A percentile compares a stretch with the other conserved stretches of the same genome.
Conservation (phyloP, 2,888 invertebrate genomes). For the Melieria omissa region DNA sequence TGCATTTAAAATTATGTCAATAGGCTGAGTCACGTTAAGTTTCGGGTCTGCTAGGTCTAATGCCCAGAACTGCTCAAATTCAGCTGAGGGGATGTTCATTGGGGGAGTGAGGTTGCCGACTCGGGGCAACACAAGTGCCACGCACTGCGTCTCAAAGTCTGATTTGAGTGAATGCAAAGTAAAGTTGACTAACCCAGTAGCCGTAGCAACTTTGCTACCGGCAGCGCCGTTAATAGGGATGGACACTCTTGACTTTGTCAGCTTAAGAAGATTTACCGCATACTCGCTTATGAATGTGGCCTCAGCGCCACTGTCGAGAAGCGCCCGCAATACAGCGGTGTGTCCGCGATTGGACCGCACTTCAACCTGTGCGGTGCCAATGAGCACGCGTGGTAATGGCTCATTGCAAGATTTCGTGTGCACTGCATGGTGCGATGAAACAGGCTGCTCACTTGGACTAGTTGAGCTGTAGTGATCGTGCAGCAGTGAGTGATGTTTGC, state of each 20-base stretch:
- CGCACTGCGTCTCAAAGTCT: too few species aligned
- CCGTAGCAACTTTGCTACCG: neutral
- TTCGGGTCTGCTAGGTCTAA: too few species aligned
- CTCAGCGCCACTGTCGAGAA: slow-evolving; percentile 24
- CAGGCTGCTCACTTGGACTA: neutral
- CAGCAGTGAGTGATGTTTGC: too few species aligned
- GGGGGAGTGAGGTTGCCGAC: too few species aligned
- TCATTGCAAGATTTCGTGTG: neutral
- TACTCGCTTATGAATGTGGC: slow-evolving; percentile 24
- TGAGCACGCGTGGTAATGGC: neutral
- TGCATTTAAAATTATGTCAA: slow-evolving; percentile 19
- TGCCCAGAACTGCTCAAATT: too few species aligned
- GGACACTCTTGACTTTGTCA: neutral
- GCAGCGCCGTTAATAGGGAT: slow-evolving; percentile 15
- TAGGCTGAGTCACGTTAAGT: neutral
- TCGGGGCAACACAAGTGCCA: too few species aligned
- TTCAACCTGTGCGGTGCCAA: slow-evolving; percentile 1
- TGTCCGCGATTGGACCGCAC: neutral
- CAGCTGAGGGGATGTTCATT: too few species aligned
- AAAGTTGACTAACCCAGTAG: neutral
- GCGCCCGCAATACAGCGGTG: neutral
- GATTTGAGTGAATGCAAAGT: slow-evolving; percentile 4
- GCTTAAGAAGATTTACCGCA: neutral
- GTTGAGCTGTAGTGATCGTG: neutral
- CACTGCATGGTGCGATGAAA: neutral